These are phyloP conservation scores for Gisinianus flammeolus DNA, from an alignment of 2,888 invertebrate species.

Conservation along the genomic window DNA sequence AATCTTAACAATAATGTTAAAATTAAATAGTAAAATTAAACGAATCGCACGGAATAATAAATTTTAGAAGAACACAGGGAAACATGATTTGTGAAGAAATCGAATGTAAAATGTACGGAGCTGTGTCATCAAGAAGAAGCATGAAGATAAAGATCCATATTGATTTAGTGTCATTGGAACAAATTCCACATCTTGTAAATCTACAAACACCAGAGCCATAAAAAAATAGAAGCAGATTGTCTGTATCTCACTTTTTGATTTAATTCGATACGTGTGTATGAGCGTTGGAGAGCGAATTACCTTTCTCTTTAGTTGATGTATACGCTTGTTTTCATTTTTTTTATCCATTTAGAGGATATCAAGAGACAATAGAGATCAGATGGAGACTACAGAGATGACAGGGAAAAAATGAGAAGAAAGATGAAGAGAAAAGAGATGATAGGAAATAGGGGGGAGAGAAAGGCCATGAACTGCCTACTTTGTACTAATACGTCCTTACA, in stretches of 20 bases:
- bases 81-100: no score
- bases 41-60: no score
- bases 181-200: no score
- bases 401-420: slow-evolving; percentile 5
- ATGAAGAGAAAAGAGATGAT: background rate
- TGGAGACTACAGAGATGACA: slow-evolving; percentile 14
- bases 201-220: background rate
- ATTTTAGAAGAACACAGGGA: no score
- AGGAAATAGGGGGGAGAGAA: background rate
- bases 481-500: background rate
- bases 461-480: no score
- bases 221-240: background rate
- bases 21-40: no score
- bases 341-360: no score
- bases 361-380: slow-evolving; percentile 1
- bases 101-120: no score
- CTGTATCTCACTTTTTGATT: background rate
- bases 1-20: no score
- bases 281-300: background rate
- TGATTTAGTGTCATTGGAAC: background rate
- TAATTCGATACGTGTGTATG: background rate
- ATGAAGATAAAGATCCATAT: background rate
- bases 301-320: background rate
- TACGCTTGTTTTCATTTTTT: background rate
- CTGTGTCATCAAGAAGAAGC: no score